These are phyloP conservation scores for Luidia sarsii DNA, from an alignment of 53 echinoderm and acorn worm species.

Conservation along the genomic window DNA sequence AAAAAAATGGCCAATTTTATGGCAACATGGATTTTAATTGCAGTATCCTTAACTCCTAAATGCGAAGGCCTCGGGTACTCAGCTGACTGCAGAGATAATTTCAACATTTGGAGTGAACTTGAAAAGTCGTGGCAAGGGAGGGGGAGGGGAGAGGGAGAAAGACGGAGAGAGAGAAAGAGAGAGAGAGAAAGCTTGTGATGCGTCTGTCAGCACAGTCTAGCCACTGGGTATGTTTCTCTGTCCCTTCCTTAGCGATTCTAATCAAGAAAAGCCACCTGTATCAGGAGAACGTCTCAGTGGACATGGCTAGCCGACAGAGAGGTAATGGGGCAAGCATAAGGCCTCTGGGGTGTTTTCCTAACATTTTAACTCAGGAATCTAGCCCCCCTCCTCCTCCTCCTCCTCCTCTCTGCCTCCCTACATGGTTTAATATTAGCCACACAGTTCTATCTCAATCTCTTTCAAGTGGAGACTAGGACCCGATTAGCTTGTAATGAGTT, in stretches of 20 bases:
- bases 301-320: background rate
- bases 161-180: background rate
- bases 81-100: background rate
- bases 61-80: background rate
- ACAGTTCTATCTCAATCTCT: background rate
- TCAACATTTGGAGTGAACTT: background rate
- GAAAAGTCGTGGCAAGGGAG: too few relatives aligned
- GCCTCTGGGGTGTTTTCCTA: slow-evolving; percentile 22
- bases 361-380: slow-evolving; percentile 15
- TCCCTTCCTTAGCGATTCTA: slow-evolving; percentile 38
- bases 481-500: background rate
- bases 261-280: slow-evolving; percentile 39
- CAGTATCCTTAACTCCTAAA: too few relatives aligned
- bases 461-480: background rate
- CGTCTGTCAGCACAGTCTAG: slow-evolving; percentile 16
- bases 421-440: too few relatives aligned
- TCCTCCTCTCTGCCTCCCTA: too few relatives aligned
- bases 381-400: too few relatives aligned
- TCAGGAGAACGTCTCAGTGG: slow-evolving; percentile 3
- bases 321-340: background rate
- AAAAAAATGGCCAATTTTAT: too few relatives aligned
- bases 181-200: background rate
- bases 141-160: background rate
- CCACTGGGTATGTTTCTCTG: slow-evolving; percentile 38
- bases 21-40: too few relatives aligned